Conservation (phyloP, 2,888 invertebrate species). For the Sphaeridia pumilis region DNA sequence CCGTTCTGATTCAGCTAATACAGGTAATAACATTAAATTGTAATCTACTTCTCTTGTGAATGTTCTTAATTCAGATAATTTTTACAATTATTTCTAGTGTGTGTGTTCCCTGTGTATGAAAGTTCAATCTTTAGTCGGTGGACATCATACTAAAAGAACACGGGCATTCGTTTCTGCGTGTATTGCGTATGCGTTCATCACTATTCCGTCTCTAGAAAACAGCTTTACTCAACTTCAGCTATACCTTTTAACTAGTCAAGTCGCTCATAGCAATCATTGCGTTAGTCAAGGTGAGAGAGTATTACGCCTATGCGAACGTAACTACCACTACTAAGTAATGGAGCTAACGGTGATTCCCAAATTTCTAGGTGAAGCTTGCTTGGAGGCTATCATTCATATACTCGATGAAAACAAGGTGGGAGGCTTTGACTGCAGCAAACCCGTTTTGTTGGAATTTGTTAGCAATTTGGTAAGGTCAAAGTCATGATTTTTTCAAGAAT, state of each 20-base stretch:
- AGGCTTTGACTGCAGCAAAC: slow-evolving; percentile 26
- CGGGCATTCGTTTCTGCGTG: slow-evolving; percentile 83
- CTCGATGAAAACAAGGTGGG: slow-evolving; percentile 21
- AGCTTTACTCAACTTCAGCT: slow-evolving; percentile 67
- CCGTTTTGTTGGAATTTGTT: slow-evolving; percentile 23
- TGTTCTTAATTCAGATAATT: slow-evolving; percentile 48
- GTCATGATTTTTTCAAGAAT: neutral
- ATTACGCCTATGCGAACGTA: too few relatives aligned
- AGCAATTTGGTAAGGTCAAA: slow-evolving; percentile 25
- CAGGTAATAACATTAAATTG: slow-evolving; percentile 48
- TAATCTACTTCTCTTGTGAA: slow-evolving; percentile 52
- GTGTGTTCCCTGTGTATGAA: slow-evolving; percentile 68
- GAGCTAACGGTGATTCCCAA: too few relatives aligned
- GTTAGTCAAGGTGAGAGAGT: slow-evolving; percentile 75
- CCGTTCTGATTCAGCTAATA: slow-evolving; percentile 71
- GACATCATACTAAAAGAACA: slow-evolving; percentile 65
- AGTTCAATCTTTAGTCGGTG: slow-evolving; percentile 55
- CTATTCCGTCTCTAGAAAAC: slow-evolving; percentile 84
- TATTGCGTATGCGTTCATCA: slow-evolving; percentile 89
- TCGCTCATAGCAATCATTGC: slow-evolving; percentile 77
- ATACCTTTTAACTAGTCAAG: slow-evolving; percentile 76
- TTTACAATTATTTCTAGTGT: slow-evolving; percentile 46
- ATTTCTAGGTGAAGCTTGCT: slow-evolving; percentile 73
- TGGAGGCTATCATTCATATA: slow-evolving; percentile 72
- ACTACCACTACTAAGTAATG: too few relatives aligned